Evolutionary conservation across 2,113 vertebrate genomes (phyloP), one percentile per base, ranked within the genome.

Genomic region (Callipepla squamata): DNA sequence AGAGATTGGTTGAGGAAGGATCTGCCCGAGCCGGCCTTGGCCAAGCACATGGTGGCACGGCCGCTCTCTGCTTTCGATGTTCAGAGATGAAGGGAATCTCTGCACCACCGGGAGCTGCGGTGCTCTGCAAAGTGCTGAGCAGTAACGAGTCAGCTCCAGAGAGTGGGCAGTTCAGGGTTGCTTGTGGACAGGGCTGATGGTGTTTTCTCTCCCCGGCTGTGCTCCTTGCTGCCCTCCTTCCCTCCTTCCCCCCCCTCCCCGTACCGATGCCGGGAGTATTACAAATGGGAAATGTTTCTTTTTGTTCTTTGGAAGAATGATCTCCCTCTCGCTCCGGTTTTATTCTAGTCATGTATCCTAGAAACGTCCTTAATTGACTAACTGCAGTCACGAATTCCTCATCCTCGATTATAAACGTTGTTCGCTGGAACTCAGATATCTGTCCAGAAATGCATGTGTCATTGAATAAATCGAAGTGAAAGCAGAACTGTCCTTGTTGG

Each of bases 381-480:
- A 96, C 87, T 93, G 76, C 76, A 94, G 78, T 88, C 89, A 74
- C 23, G 9, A 23, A 93, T 97, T 92, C 95, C 93, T 97, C 94
- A 67, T 84, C 86, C 92, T 94, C 94, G 92, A 97, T 93, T 97
- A 95, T 96, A 93, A 85, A 94, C 94, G 7, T 62, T 94, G 94
- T 92, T 97, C 95, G 38, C 57, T 77, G 92, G 96, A 97, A 95
- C 94, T 95, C 92, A 7, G 75, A 21, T 96, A 77, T 95, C 91
- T 98, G 96, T 98, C 95, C 76, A 96, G 96, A 97, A 97, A 86
- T 97, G 98, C 98, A 98, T 96, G 97, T 97, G 96, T 97, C 95
- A 91, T 97, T 96, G 92, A 98, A 98, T 98, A 98, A 98, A 98
- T 95, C 96, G 95, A 77, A 96, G 96, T 97, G 95, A 96, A 96